phyloP scores from a whole-genome alignment of 1,140 invertebrate genomes.

The Drosophila persimilis region DNA sequence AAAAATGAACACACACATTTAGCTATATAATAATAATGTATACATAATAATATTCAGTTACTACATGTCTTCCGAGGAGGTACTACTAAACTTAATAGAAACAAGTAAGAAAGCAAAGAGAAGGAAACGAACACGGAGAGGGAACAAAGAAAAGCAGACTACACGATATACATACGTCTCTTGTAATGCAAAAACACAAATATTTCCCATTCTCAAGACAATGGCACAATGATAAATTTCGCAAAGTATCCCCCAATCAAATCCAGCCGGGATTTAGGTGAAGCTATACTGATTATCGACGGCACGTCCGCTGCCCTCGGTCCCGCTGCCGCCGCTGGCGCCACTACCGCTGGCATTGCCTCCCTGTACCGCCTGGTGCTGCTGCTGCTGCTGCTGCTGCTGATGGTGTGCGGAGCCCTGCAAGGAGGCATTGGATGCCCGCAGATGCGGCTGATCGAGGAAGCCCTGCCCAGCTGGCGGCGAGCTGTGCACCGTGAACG shows the following conservation, averaged over 20 bases:
- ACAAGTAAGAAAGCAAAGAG: slow-evolving; percentile 44
- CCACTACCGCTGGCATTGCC: slow-evolving; percentile 32
- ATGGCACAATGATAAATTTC: slow-evolving; percentile 77
- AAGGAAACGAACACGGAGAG: slow-evolving; percentile 3
- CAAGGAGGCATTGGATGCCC: slow-evolving; percentile 73
- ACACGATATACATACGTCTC: slow-evolving; percentile 21
- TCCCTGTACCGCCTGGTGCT: slow-evolving; percentile 38
- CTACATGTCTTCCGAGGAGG: slow-evolving; percentile 67
- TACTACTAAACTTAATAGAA: slow-evolving; percentile 61
- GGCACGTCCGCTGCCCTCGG: slow-evolving; percentile 82
- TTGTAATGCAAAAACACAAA: slow-evolving; percentile 37
- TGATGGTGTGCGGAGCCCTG: slow-evolving; percentile 56
- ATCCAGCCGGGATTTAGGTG: slow-evolving; percentile 82
- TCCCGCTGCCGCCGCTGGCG: slow-evolving; percentile 74
- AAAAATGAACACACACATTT: slow-evolving; percentile 81
- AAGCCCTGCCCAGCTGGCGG: slow-evolving; percentile 55
- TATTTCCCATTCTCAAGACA: slow-evolving; percentile 43
- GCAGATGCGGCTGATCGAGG: slow-evolving; percentile 66
- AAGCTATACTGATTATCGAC: slow-evolving; percentile 88
- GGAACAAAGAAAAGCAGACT: slow-evolving; percentile 14
- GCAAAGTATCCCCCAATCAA: slow-evolving; percentile 43
- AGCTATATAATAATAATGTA: slow-evolving; percentile 68
- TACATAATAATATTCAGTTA: slow-evolving; percentile 78
- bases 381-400: slow-evolving; percentile 5
- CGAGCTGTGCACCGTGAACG: slow-evolving; percentile 61